These are phyloP conservation scores for Drosophila watanabei DNA, from an alignment of 1,140 invertebrate genomes.

Conservation along the genomic window DNA sequence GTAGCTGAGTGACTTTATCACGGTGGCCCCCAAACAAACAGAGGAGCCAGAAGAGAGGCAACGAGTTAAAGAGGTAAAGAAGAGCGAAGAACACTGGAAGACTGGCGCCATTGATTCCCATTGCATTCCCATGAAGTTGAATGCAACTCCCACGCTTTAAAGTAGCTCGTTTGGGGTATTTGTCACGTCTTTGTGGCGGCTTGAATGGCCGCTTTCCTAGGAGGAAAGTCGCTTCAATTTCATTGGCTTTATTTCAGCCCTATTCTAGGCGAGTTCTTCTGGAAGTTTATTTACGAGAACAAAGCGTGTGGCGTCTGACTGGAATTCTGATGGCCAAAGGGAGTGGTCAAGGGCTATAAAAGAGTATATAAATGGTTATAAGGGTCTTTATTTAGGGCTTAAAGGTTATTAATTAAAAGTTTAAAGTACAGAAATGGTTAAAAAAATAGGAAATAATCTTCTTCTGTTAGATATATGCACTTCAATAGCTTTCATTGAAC, in stretches of 20 bases:
- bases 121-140: constrained; percentile 65
- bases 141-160: constrained; percentile 75
- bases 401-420: not conserved
- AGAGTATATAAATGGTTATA: not conserved
- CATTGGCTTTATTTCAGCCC: constrained; percentile 14
- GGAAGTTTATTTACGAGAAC: constrained; percentile 65
- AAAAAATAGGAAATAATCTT: not conserved
- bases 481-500: too few relatives aligned
- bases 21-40: constrained; percentile 32
- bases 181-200: constrained; percentile 75
- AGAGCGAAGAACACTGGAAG: constrained; percentile 13
- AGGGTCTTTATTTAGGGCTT: not conserved
- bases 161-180: constrained; percentile 78
- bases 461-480: not conserved
- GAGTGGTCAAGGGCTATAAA: not conserved
- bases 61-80: not conserved
- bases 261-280: constrained; percentile 18
- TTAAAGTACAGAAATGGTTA: not conserved
- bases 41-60: not conserved
- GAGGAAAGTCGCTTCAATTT: constrained; percentile 28
- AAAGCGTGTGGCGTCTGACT: constrained; percentile 61
- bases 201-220: constrained; percentile 11
- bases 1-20: constrained; percentile 65
- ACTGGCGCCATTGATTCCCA: constrained; percentile 60
- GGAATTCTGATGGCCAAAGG: constrained; percentile 50